Base-by-base conservation (phyloP, 1,140 invertebrate genomes). In the Magallana gigas region DNA sequence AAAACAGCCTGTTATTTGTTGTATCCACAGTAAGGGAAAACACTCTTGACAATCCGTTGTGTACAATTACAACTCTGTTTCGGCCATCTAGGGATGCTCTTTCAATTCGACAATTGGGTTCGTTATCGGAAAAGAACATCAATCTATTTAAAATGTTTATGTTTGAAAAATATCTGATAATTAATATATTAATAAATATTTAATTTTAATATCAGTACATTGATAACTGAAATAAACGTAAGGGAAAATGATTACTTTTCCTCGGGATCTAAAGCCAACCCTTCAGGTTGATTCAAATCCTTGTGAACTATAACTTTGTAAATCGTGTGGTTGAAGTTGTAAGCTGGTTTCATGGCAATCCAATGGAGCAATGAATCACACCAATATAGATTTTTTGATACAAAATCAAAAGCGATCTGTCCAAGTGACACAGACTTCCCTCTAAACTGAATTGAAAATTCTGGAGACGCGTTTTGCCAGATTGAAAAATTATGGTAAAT, bases 361-460 rank as follows among this genome's bases (percentile, higher is more conserved):
- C 76, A 81, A n/a, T 81, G 8, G 8, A 56, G 76, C 29, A 36
- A 12, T 6, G 36, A 56, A 36, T 81, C 76, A 81, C 36, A 56
- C 76, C 76, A 81, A n/a, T 81, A 81, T 9, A 81, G 57, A 48
- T 85, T 85, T 16, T 60, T 48, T 68, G 59, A 56, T 18, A 68
- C 18, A 29, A n/a, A 57, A 58, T 84, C 83, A 83, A 83, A 83
- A 29, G 57, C 29, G 36, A 48, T 48, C 7, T 64, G 62, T 16
- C 62, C 62, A 8, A 64, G 62, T n/a, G 62, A n/a, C 18, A n/a
- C 18, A 64, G 62, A 64, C 16, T 64, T 64, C 18, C 62, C 62
- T 64, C n/a, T 64, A 18, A n/a, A 64, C 8, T 8, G 7, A n/a
- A 14, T 8, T 23, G 8, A n/a, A 64, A 64, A n/a, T 8, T 8